These are phyloP conservation scores for Synergus laeviventris DNA, from an alignment of 2,888 invertebrate genomes.

Conservation along the genomic window DNA sequence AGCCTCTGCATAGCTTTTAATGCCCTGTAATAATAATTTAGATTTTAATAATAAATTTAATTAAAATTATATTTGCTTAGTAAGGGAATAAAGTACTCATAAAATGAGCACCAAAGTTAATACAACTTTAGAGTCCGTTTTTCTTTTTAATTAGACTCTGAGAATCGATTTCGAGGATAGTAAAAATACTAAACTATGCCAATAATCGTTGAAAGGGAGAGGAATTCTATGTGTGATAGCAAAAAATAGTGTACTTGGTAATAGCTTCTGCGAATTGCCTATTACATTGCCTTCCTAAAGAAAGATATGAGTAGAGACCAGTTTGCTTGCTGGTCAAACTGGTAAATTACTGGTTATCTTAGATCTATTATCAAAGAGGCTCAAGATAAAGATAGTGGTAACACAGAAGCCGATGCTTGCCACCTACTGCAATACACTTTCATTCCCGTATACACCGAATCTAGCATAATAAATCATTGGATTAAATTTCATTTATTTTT, in stretches of 20 bases:
- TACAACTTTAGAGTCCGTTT: neutral
- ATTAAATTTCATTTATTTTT: neutral
- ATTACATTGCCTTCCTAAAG: constrained; percentile 22
- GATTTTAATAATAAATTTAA: constrained; percentile 23
- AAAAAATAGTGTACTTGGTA: constrained; percentile 20
- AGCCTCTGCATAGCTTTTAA: constrained; percentile 39
- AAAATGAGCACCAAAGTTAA: neutral
- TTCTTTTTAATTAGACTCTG: neutral
- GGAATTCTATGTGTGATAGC: constrained; percentile 11
- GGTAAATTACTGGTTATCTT: constrained; percentile 32
- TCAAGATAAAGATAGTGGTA: constrained; percentile 26
- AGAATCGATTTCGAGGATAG: constrained; percentile 3
- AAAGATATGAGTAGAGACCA: constrained; percentile 28
- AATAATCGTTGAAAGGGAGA: constrained; percentile 4
- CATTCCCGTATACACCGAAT: neutral
- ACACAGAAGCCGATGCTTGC: neutral
- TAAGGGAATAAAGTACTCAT: neutral
- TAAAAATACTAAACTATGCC: constrained; percentile 31
- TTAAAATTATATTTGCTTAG: neutral
- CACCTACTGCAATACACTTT: constrained; percentile 3
- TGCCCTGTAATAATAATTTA: constrained; percentile 39
- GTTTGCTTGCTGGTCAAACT: constrained; percentile 36
- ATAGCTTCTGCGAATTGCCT: constrained; percentile 37
- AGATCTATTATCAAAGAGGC: constrained; percentile 34
- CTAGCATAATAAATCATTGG: neutral